Conservation (phyloP, 1,140 invertebrate genomes). For the Drosophila rhopaloa region DNA sequence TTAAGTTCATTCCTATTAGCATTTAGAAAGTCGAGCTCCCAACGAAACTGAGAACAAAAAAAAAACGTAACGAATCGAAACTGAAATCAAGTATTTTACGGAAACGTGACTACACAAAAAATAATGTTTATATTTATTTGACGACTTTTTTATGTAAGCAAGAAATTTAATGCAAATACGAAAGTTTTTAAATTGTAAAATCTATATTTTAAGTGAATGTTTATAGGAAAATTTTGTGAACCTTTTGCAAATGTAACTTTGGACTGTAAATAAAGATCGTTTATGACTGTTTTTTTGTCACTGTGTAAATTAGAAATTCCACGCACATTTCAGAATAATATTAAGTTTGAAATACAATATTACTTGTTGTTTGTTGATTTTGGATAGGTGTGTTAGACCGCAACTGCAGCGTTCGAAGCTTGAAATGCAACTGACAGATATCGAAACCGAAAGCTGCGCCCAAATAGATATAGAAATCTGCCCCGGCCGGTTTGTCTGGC, state of each 20-base stretch:
- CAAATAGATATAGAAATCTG: conserved; percentile 24
- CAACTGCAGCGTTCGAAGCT: conserved; percentile 46
- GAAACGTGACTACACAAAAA: conserved; percentile 12
- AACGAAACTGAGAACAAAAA: conserved; percentile 41
- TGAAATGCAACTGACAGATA: conserved; percentile 60
- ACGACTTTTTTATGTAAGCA: neutral
- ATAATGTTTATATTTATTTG: neutral
- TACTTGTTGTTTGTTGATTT: neutral
- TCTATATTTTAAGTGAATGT: too few species aligned
- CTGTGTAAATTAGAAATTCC: neutral
- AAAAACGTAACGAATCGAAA: conserved; percentile 10
- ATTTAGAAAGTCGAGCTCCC: conserved; percentile 49
- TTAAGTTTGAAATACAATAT: conserved; percentile 1
- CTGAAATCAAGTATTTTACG: conserved; percentile 8
- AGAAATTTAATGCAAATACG: neutral
- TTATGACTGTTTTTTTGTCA: neutral
- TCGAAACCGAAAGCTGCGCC: conserved; percentile 37
- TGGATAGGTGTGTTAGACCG: conserved; percentile 1
- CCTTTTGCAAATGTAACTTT: neutral
- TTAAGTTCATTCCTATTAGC: conserved; percentile 29
- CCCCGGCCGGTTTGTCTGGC: conserved; percentile 55
- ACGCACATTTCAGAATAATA: neutral
- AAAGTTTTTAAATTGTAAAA: too few species aligned
- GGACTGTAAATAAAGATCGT: neutral
- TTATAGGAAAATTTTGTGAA: too few species aligned